Base-by-base conservation (phyloP, 1,140 invertebrate genomes). In the Drosophila nigrodunni region DNA sequence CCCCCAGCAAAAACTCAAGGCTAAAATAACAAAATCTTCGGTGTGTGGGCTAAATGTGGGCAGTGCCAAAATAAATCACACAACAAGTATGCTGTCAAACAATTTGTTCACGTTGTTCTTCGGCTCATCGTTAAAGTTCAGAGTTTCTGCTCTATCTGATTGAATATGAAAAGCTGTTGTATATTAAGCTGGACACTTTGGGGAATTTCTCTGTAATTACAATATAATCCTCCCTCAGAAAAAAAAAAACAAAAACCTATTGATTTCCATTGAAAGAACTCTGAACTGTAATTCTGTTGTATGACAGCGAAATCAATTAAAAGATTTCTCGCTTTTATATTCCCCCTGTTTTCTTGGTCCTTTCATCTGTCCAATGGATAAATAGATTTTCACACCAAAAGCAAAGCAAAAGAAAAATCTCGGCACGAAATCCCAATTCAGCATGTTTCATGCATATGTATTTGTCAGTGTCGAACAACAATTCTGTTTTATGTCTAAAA, bases 401-500 rank as follows among this genome's bases (percentile, higher is more conserved):
- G 9, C 18, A 21, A 21, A 21, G 18, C 18, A 30, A 30, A 30
- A 30, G 3, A 30, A 30, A 65, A 65, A 60, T 47, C 58, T 47
- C 49, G 41, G 37, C 35, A 71, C 18, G 68, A 52, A 69, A 50
- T 50, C 50, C 54, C 49, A 18, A 44, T 7, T 13, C 55, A 13
- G 43, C 43, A 6, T 30, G 15, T 30, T 44, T 21, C 10, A 6
- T 37, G 8, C n/a, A 47, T 35, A 25, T 55, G 10, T 46, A 58
- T 39, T 15, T 47, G 44, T 54, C 46, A 41, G 57, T 21, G 18
- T 10, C 46, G 37, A 54, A 41, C 39, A 80, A 58, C 65, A 65
- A 75, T 80, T 66, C 62, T 60, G 62, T 71, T 81, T 81, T 65
- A 67, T 73, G 54, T 66, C 59, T 82, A 58, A 74, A 79, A 83